These are phyloP conservation scores for Strigops habroptila DNA, from an alignment of 2,113 vertebrate genomes.

Conservation along the genomic window DNA sequence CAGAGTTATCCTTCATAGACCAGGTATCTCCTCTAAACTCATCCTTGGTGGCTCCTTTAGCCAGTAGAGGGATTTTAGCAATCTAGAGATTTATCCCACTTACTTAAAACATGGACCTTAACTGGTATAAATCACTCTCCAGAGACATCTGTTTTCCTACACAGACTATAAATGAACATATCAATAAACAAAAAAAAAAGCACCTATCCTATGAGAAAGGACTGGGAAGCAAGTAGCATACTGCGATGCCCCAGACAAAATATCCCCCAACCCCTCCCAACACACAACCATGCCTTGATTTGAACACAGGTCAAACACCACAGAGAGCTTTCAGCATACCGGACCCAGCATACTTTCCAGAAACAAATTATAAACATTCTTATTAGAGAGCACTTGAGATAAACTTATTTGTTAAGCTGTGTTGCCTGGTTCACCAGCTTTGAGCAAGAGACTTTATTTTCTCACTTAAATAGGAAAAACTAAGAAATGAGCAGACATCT, in stretches of 20 bases:
- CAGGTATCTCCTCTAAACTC: not conserved
- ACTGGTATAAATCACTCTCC: not conserved
- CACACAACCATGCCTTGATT: not conserved
- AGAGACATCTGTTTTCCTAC: not conserved
- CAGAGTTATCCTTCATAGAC: not conserved
- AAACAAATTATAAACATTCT: constrained; percentile 56
- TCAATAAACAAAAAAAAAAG: not conserved
- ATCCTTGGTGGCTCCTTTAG: not conserved
- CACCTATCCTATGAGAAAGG: not conserved
- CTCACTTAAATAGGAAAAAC: not conserved
- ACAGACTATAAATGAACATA: not conserved
- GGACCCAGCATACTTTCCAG: constrained; percentile 27
- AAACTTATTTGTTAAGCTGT: constrained; percentile 53
- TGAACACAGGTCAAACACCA: not conserved
- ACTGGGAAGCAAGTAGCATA: not conserved
- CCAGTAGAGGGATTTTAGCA: not conserved
- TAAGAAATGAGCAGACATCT: not conserved
- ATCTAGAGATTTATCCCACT: not conserved
- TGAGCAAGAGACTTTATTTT: not conserved
- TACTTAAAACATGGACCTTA: not conserved
- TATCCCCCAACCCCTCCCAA: not conserved
- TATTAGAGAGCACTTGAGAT: constrained; percentile 54
- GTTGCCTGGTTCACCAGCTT: not conserved
- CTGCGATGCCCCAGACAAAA: not conserved
- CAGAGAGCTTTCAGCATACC: constrained; percentile 30